phyloP scores from a whole-genome alignment of 2,888 invertebrate species.

The Coelinius sp. region DNA sequence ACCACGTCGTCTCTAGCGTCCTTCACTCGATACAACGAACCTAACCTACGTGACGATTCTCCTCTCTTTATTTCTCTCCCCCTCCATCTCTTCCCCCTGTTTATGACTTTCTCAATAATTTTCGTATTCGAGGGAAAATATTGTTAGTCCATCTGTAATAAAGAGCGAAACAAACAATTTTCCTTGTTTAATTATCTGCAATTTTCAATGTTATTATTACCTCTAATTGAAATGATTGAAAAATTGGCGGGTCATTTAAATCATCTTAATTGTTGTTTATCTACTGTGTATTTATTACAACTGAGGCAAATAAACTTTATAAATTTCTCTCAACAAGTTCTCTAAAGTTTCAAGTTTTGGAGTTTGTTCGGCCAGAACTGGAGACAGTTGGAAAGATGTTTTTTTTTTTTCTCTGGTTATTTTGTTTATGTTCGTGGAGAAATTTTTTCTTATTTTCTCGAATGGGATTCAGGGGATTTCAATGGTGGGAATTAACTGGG shows the following conservation, averaged over 20 bases:
- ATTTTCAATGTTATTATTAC: not conserved
- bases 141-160: not conserved
- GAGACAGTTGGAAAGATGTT: not conserved
- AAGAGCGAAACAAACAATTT: too few species aligned
- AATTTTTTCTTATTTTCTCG: not conserved
- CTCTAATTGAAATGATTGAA: not conserved
- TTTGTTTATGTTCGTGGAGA: slow-evolving; percentile 1
- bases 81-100: not conserved
- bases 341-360: not conserved
- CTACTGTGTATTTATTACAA: not conserved
- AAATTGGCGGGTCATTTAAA: slow-evolving; percentile 1
- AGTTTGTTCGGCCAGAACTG: not conserved
- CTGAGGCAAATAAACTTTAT: not conserved
- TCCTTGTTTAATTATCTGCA: not conserved
- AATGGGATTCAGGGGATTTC: not conserved
- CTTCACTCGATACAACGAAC: slow-evolving; percentile 21
- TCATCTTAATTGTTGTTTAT: slow-evolving; percentile 5
- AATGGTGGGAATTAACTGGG: not conserved
- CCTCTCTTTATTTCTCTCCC: slow-evolving; percentile 4
- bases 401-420: too few species aligned
- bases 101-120: slow-evolving; percentile 12
- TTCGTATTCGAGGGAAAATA: too few species aligned
- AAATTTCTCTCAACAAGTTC: slow-evolving; percentile 12
- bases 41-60: slow-evolving; percentile 18
- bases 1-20: slow-evolving; percentile 25